Base-by-base conservation (phyloP, 2,888 invertebrate species). In the Trilocha varians region DNA sequence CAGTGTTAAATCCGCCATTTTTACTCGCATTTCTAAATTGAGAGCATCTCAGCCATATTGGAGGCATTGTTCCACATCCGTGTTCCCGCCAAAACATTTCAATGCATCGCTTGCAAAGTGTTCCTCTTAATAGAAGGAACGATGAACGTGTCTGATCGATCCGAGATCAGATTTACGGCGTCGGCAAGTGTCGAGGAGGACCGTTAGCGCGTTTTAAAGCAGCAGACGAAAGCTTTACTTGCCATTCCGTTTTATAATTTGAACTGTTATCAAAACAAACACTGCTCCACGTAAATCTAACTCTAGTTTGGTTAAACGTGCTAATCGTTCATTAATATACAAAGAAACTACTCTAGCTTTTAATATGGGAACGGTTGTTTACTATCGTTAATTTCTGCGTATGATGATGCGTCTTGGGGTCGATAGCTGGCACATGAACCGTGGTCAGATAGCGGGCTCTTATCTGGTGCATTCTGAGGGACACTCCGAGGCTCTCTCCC, bases 381-480 rank as follows among this genome's bases (percentile, higher is more conserved):
- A n/a, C n/a, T 75, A 78, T 76, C 66, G 51, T 56, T 25, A 56
- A 62, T 62, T 70, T 74, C 66, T 73, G 74, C 72, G 70, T 34
- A 32, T 25, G 25, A 34, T 34, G 11, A 38, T 35, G 34, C 34
- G 38, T 42, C 34, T 42, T 57, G 67, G 60, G 83, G 79, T 80
- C 82, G 75, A 78, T 78, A 82, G 79, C 84, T 84, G 84, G 78
- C 83, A 71, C 63, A 68, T 80, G 83, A 78, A 77, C 82, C 64
- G 54, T 43, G 55, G 52, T 38, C 43, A 57, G 79, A 82, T 79
- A 80, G 66, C 59, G 64, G 55, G 64, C 70, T 58, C 68, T 78
- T 83, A 83, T 83, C 55, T 74, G 58, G 59, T 71, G 78, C 77
- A 71, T 77, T 73, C 70, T 48, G 48, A 62, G 69, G 70, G 74